Conservation (phyloP, 2,113 vertebrate genomes). For the Pontoporia blainvillei region DNA sequence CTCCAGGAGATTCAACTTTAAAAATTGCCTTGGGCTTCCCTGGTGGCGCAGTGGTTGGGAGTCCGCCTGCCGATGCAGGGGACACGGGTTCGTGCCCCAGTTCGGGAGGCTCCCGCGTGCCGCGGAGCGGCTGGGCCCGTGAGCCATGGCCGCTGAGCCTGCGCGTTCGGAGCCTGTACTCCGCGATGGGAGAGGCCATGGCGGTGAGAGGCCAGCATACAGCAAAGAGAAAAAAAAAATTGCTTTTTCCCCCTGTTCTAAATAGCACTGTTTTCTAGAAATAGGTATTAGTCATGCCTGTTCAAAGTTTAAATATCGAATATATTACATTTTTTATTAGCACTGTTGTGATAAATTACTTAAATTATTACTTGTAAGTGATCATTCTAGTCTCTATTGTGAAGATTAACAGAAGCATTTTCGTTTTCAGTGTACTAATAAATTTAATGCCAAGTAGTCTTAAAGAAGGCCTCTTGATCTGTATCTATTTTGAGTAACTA, state of each 20-base stretch:
- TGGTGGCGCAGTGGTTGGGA: too few relatives aligned
- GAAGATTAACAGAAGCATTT: neutral
- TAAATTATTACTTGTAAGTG: neutral
- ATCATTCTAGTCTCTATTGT: neutral
- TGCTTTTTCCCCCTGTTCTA: neutral
- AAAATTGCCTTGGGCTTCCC: neutral
- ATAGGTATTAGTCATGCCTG: neutral
- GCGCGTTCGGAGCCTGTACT: too few relatives aligned
- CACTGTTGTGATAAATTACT: neutral
- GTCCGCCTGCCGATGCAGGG: too few relatives aligned
- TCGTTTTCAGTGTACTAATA: neutral
- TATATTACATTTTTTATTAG: neutral
- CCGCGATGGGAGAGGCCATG: too few relatives aligned
- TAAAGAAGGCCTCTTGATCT: neutral
- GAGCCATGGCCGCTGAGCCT: too few relatives aligned
- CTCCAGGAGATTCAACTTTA: neutral
- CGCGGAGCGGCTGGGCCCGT: too few relatives aligned
- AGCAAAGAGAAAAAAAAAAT: neutral
- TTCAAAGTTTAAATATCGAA: neutral
- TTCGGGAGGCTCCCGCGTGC: too few relatives aligned
- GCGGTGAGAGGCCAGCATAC: too few relatives aligned
- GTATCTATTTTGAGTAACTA: neutral
- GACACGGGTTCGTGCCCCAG: too few relatives aligned
- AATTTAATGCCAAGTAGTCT: neutral
- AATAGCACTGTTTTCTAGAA: neutral